Evolutionary conservation across 2,797 vertebrate species (phyloP).

Genomic region (Typhlichthys eigenmanni): DNA sequence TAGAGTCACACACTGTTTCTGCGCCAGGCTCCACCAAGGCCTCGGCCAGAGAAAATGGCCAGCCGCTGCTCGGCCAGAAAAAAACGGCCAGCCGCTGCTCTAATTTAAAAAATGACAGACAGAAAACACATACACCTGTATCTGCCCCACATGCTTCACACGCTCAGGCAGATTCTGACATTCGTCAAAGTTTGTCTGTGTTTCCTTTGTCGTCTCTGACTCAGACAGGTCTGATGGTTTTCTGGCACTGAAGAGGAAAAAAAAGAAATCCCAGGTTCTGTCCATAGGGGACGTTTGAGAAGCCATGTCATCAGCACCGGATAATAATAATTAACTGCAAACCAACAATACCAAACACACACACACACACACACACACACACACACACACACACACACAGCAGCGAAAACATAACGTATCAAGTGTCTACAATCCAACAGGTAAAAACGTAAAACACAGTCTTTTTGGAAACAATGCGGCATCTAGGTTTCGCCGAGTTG

Average conservation of each 20-base stretch:
- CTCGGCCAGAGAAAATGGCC: no score
- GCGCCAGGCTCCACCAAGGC: no score
- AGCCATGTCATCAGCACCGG: conserved; percentile 22
- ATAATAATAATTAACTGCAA: conserved; percentile 32
- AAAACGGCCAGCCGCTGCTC: conserved; percentile 32
- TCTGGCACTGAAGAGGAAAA: conserved; percentile 10
- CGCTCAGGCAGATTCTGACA: conserved; percentile 65
- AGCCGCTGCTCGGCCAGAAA: no score
- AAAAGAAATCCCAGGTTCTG: not conserved
- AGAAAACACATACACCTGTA: conserved; percentile 56
- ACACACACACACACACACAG: conserved; percentile 36
- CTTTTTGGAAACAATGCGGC: conserved; percentile 34
- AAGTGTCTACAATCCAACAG: conserved; percentile 31
- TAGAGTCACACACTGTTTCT: no score
- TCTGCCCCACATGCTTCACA: conserved; percentile 45
- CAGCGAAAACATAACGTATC: conserved; percentile 36
- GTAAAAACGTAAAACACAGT: conserved; percentile 28
- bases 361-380: conserved; percentile 27
- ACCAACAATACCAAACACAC: conserved; percentile 20
- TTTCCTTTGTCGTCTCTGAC: conserved; percentile 51
- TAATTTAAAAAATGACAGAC: conserved; percentile 66
- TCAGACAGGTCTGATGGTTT: conserved; percentile 46
- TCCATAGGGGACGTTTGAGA: conserved; percentile 28
- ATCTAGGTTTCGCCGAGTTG: conserved; percentile 27
- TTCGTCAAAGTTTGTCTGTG: conserved; percentile 39